These are phyloP conservation scores for Nymphicus hollandicus DNA, from an alignment of 2,113 vertebrate species.

Conservation along the genomic window DNA sequence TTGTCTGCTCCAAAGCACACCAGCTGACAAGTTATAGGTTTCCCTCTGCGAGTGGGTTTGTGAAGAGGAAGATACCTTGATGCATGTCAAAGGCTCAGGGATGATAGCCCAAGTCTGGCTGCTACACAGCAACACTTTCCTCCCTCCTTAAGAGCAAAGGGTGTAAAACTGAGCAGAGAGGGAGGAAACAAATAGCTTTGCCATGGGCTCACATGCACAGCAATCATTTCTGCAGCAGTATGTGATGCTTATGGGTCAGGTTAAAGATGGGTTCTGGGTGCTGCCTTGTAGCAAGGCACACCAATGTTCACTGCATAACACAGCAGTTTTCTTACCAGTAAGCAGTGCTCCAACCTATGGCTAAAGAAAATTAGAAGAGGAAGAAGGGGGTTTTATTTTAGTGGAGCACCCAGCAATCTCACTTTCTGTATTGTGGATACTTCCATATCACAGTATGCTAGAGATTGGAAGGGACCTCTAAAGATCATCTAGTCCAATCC, in stretches of 20 bases:
- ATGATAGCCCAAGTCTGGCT: neutral
- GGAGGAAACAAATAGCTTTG: neutral
- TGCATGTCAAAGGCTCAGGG: neutral
- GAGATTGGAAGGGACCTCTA: too few species aligned
- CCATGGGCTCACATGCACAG: neutral
- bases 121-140: neutral
- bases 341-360: neutral
- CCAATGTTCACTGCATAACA: neutral
- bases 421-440: fast-evolving
- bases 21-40: neutral
- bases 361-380: neutral
- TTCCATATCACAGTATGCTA: too few species aligned
- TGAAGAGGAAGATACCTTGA: slow-evolving; percentile 2
- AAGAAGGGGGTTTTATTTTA: neutral
- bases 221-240: neutral
- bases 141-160: neutral
- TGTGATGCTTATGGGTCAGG: neutral
- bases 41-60: neutral
- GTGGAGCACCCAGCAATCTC: neutral
- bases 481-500: too few species aligned
- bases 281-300: neutral
- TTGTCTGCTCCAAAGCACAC: neutral
- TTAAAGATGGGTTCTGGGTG: neutral
- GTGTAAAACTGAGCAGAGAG: neutral
- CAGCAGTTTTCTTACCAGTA: neutral